Evolutionary conservation across 2,888 invertebrate genomes (phyloP).

Genomic region (Julus scandinavius): DNA sequence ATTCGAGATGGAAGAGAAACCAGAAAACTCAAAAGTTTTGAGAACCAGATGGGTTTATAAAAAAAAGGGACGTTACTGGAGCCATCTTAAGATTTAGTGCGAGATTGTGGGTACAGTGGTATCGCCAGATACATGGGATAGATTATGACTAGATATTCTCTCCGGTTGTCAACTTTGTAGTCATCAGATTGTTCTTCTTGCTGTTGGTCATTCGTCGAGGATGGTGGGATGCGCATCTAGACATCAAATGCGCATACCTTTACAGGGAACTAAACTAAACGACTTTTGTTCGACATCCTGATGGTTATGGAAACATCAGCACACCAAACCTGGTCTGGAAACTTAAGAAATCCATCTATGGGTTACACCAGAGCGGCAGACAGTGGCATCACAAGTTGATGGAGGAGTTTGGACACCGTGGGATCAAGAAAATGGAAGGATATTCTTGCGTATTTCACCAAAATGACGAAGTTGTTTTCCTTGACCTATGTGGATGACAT

Average conservation of each 20-base stretch:
- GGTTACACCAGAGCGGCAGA: constrained; percentile 6
- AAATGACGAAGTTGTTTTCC: not conserved
- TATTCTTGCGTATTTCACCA: not conserved
- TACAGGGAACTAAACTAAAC: no score
- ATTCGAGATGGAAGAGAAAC: not conserved
- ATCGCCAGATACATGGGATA: not conserved
- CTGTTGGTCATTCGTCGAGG: not conserved
- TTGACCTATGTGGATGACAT: not conserved
- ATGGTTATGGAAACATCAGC: not conserved
- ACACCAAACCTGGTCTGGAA: not conserved
- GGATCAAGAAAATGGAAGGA: not conserved
- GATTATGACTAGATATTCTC: not conserved
- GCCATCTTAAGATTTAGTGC: not conserved
- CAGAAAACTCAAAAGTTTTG: not conserved
- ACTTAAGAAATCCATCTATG: constrained; percentile 23
- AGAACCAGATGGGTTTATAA: no score
- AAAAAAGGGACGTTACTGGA: not conserved
- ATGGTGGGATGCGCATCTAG: not conserved
- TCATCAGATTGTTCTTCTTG: not conserved
- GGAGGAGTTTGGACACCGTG: not conserved
- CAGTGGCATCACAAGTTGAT: not conserved
- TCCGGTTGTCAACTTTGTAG: not conserved
- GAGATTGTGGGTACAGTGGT: not conserved
- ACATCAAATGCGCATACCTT: no score
- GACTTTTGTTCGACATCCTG: no score